These are phyloP conservation scores for Mallotus villosus DNA, from an alignment of 2,797 vertebrate genomes.

Conservation along the genomic window DNA sequence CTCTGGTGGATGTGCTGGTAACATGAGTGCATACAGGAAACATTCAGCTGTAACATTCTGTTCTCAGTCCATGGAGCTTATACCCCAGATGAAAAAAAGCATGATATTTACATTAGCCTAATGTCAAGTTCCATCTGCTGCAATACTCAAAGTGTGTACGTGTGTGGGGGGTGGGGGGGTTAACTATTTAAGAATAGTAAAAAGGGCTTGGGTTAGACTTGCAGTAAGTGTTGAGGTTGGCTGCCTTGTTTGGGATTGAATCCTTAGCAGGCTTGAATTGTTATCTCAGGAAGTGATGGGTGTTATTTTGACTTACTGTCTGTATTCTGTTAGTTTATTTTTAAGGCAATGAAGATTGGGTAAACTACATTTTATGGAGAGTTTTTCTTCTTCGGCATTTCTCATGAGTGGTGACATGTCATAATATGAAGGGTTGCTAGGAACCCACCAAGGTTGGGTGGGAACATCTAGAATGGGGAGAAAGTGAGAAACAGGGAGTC, in stretches of 20 bases:
- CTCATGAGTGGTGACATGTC: not conserved
- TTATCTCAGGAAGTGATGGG: not conserved
- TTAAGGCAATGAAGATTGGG: not conserved
- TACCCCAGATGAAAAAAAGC: not conserved
- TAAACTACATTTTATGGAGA: not conserved
- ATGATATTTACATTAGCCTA: not conserved
- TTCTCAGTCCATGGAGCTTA: not conserved
- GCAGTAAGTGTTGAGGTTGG: too few species aligned
- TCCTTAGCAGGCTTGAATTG: not conserved
- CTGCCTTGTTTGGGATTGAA: not conserved
- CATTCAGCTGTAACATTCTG: not conserved
- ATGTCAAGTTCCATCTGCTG: not conserved
- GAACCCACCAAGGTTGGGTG: slow-evolving; percentile 45
- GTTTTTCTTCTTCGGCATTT: not conserved
- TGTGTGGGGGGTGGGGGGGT: not conserved
- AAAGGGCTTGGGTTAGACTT: too few species aligned
- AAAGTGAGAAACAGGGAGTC: slow-evolving; percentile 54
- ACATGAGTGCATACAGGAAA: not conserved
- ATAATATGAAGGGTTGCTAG: slow-evolving; percentile 42
- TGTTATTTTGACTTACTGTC: too few species aligned
- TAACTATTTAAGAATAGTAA: too few species aligned
- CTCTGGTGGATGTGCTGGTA: not conserved
- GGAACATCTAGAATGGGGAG: slow-evolving; percentile 36
- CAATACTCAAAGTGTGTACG: not conserved
- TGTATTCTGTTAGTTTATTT: not conserved